A percentile compares a stretch with the other conserved stretches of the same genome.
These are phyloP conservation scores for Lithobates pipiens DNA, from an alignment of 2,797 vertebrate species.

Conservation along the genomic window DNA sequence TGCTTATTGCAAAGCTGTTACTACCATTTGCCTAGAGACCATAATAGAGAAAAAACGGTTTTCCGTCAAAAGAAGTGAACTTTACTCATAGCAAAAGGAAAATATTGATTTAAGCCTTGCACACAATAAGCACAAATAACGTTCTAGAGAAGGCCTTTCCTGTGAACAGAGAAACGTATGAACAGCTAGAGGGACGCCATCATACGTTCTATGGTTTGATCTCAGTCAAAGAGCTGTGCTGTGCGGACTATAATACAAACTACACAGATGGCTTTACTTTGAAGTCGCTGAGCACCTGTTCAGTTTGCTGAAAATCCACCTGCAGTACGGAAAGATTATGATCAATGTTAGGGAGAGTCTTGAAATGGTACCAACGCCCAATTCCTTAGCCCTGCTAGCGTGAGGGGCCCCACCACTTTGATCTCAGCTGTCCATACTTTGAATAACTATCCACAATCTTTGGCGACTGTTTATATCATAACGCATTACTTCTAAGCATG, in stretches of 20 bases:
- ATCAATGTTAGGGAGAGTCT: background rate
- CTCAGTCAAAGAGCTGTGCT: slow-evolving; percentile 13
- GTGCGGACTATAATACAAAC: background rate
- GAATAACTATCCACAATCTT: slow-evolving; percentile 21
- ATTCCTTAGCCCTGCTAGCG: background rate
- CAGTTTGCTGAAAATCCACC: slow-evolving; percentile 36
- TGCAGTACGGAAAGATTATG: slow-evolving; percentile 20
- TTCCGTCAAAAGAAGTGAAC: slow-evolving; percentile 27
- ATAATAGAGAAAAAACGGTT: background rate
- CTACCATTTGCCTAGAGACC: background rate
- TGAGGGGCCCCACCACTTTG: slow-evolving; percentile 8
- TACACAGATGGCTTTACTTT: slow-evolving; percentile 17
- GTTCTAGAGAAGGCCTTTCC: background rate
- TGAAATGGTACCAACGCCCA: background rate
- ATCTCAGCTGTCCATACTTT: slow-evolving; percentile 40
- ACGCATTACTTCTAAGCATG: background rate
- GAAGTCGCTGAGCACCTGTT: slow-evolving; percentile 46
- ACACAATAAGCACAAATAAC: slow-evolving; percentile 19
- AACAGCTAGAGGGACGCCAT: background rate
- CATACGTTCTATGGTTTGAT: slow-evolving; percentile 12
- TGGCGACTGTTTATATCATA: background rate
- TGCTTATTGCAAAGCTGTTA: background rate
- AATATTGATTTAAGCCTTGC: slow-evolving; percentile 47
- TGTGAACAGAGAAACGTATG: background rate
- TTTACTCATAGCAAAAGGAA: slow-evolving; percentile 21